phyloP scores from a whole-genome alignment of 2,113 vertebrate species.

The Scomber japonicus region DNA sequence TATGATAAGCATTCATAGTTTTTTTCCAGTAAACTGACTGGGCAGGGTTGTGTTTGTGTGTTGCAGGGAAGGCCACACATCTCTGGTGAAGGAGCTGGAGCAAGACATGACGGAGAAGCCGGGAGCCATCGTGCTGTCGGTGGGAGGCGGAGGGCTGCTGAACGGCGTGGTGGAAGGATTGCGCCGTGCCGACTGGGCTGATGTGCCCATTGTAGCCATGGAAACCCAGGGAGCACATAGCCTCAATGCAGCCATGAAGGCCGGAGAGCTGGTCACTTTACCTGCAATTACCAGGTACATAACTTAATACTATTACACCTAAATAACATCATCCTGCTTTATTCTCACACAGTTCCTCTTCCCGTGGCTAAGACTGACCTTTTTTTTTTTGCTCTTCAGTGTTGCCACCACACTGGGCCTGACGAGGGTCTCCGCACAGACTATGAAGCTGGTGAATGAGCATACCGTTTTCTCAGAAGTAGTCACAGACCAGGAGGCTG shows the following conservation, averaged over 20 bases:
- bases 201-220: conserved; percentile 89
- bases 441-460: conserved; percentile 86
- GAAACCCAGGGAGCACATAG: conserved; percentile 92
- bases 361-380: neutral
- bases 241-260: conserved; percentile 87
- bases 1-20: neutral
- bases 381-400: conserved; percentile 68
- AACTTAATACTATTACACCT: too few species aligned
- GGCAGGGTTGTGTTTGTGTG: neutral
- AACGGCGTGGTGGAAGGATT: conserved; percentile 89
- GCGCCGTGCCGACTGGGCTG: conserved; percentile 87
- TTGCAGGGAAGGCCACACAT: conserved; percentile 90
- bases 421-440: conserved; percentile 85
- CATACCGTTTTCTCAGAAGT: conserved; percentile 87
- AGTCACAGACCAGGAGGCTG: conserved; percentile 89
- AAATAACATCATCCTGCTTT: neutral
- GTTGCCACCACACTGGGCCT: conserved; percentile 91
- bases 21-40: conserved; percentile 4
- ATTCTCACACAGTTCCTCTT: neutral
- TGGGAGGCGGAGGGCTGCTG: conserved; percentile 93
- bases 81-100: conserved; percentile 90
- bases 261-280: conserved; percentile 87
- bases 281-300: conserved; percentile 92
- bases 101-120: conserved; percentile 85
- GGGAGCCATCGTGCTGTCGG: conserved; percentile 88